Conservation (phyloP, 2,888 invertebrate genomes). For the Neoaliturus tenellus region DNA sequence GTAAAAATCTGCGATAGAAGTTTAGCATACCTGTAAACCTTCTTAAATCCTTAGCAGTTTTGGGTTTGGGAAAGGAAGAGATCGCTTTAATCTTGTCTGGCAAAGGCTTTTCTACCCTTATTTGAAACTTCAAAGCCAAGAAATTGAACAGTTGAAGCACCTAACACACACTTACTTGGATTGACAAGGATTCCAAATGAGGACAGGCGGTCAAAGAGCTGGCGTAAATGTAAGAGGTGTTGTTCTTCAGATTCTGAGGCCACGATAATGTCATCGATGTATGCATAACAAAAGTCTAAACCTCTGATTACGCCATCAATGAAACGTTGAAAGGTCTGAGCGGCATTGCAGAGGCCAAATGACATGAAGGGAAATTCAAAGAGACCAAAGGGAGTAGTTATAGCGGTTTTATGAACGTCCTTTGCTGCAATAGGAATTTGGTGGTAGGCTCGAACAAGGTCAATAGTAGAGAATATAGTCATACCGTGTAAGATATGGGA, state of each 20-base stretch:
- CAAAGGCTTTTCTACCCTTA: too few species aligned
- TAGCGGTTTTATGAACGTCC: constrained; percentile 59
- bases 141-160: too few species aligned
- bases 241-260: constrained; percentile 58
- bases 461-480: constrained; percentile 68
- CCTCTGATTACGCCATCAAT: constrained; percentile 63
- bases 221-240: constrained; percentile 60
- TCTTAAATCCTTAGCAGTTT: too few species aligned
- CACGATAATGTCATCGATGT: constrained; percentile 65
- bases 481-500: constrained; percentile 64
- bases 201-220: constrained; percentile 61
- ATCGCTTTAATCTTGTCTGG: too few species aligned
- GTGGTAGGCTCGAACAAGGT: constrained; percentile 70
- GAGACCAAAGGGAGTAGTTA: constrained; percentile 69
- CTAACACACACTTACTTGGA: constrained; percentile 68
- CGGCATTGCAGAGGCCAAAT: constrained; percentile 62
- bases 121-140: too few species aligned
- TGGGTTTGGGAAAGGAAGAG: too few species aligned
- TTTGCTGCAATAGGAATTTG: constrained; percentile 70
- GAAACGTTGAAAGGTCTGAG: constrained; percentile 66
- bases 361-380: constrained; percentile 67
- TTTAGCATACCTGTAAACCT: too few species aligned
- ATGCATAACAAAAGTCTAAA: constrained; percentile 62
- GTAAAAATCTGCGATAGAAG: too few species aligned
- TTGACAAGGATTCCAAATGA: constrained; percentile 68